Base-by-base conservation (phyloP, 2,888 invertebrate genomes). In the Onchidella celtica region DNA sequence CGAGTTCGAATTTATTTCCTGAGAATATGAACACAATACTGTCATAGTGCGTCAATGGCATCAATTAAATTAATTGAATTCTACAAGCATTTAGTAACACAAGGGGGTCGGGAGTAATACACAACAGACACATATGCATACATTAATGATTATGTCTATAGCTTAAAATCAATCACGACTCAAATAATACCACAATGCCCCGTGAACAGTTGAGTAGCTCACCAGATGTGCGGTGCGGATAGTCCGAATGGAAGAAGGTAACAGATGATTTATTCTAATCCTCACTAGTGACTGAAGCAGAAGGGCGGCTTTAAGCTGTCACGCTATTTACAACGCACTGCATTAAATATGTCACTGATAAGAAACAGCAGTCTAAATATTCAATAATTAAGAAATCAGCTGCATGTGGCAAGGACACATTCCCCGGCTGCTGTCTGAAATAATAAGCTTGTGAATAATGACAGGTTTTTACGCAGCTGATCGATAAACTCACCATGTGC, bases 401-500 rank as follows among this genome's bases (percentile, higher is more conserved):
- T 38, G 38, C 70, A 70, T 70, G 38, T 70, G 70, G 70, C 32
- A 21, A 40, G 6, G 36, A 63, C 27, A 36, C 40, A 38, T 59
- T 34, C 36, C 36, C 24, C 24, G 40, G 66, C 17, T 21, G 34
- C 79, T 34, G 34, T 2, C 24, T 21, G 34, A 61, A 32, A 66
- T 36, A 29, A 66, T 63, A 34, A 63, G 32, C 3, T 34, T 38
- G 40, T 63, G 27, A 55, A n/a, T 34, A 24, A 40, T 21, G 14
- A 47, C 27, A 24, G 4, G 0, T 57, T 47, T 78, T 55, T 9
- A 29, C 65, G 47, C 65, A 24, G 2, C n/a, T 73, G 75, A 81
- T 81, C 81, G 75, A 81, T 81, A 61, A 57, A 81, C 14, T 68
- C 69, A 68, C 36, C 74, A 73, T 74, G 73, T 66, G 79, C 40